Evolutionary conservation across 2,888 invertebrate species (phyloP).

Genomic region (Catocala fraxini): DNA sequence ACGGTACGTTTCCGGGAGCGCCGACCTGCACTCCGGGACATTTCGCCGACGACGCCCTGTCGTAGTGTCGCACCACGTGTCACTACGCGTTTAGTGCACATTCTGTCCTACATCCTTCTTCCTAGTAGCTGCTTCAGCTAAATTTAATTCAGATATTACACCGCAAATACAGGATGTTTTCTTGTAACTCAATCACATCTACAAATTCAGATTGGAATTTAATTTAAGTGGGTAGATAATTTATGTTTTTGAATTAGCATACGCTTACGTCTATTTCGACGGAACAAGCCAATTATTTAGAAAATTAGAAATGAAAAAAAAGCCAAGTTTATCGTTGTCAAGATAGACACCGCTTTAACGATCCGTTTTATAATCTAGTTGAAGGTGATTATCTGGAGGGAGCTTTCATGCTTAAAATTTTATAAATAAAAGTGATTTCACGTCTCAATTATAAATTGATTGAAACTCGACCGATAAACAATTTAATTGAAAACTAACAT

Average conservation of each 20-base stretch:
- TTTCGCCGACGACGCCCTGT: slow-evolving; percentile 36
- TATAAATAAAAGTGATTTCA: slow-evolving; percentile 21
- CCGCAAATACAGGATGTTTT: too few relatives aligned
- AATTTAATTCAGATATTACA: too few relatives aligned
- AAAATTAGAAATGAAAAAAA: neutral
- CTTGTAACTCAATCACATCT: too few relatives aligned
- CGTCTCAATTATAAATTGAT: slow-evolving; percentile 36
- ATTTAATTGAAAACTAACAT: slow-evolving; percentile 41
- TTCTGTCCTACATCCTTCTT: slow-evolving; percentile 6
- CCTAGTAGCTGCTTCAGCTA: neutral
- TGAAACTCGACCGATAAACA: slow-evolving; percentile 39
- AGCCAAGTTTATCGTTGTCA: neutral
- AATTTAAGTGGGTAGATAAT: neutral
- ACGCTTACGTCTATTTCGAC: neutral
- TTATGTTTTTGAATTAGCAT: neutral
- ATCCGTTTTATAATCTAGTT: slow-evolving; percentile 6
- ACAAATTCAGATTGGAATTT: too few relatives aligned
- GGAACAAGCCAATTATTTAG: neutral
- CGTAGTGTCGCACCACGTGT: slow-evolving; percentile 8
- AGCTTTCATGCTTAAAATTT: slow-evolving; percentile 16
- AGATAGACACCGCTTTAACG: slow-evolving; percentile 4
- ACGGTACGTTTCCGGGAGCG: slow-evolving; percentile 73
- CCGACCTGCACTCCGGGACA: slow-evolving; percentile 61
- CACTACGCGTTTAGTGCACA: neutral
- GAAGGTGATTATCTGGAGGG: slow-evolving; percentile 1